Base-by-base conservation (phyloP, 2,113 vertebrate species). In the Embiotoca jacksoni region DNA sequence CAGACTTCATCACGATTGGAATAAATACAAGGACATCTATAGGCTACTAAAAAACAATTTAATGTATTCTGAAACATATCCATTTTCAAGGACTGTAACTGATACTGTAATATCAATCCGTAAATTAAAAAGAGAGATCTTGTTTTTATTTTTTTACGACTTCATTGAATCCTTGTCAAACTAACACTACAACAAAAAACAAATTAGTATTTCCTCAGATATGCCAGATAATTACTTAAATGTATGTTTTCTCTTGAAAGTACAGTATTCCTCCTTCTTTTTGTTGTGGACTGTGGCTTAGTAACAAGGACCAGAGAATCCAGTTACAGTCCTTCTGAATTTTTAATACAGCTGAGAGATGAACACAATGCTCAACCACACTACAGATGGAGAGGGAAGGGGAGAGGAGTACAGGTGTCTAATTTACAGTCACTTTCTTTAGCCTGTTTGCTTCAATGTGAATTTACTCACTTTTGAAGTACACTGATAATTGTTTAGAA, bases 301-400 rank as follows among this genome's bases (percentile, higher is more conserved):
- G 93, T 92, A 93, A 92, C 94, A 81, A 85, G 85, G 80, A 76
- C 63, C 72, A 70, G 52, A 76, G 93, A 89, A 59, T 95, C 94
- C 84, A 81, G 91, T 95, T 95, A 91, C 95, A 87, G 85, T 71
- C 69, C 68, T 35, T 75, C 78, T 95, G 81, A 92, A 95, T 95
- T 88, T 94, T 95, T 95, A 88, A 95, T 94, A 91, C 46, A 60
- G 78, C 85, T 80, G 88, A 87, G 88, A 89, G 89, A 91, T 65
- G 72, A 92, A 93, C 89, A 93, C 94, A 93, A 92, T 89, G 87
- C 92, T 84, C 30, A 16, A 90, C 88, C 91, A 85, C 85, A 87
- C 79, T 91, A 80, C 87, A 92, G 85, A 91, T 84, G 86, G 85
- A 84, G 75, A 82, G 85, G 77, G 89, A 65, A 52, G 55, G 50